phyloP scores from a whole-genome alignment of 2,797 vertebrate genomes.

The Pyrocephalus nanus region DNA sequence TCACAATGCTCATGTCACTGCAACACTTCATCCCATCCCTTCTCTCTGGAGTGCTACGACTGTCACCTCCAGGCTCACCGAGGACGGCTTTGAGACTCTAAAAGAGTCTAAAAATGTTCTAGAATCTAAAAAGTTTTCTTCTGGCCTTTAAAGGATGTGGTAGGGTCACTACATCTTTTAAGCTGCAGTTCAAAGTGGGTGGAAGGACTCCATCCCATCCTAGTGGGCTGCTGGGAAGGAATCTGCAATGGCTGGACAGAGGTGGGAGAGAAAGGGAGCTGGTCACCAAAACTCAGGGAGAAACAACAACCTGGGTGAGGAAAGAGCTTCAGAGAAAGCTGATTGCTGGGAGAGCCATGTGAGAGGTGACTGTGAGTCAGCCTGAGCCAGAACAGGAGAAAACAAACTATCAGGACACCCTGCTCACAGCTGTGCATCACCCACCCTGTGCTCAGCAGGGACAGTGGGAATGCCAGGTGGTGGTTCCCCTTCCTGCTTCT shows the following conservation, averaged over 20 bases:
- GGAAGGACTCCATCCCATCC: background rate
- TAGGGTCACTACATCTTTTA: background rate
- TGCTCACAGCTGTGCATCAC: background rate
- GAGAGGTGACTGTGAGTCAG: background rate
- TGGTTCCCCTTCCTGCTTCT: background rate
- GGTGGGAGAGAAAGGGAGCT: background rate
- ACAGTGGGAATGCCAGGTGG: background rate
- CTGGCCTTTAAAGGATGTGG: background rate
- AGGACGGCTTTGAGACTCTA: background rate
- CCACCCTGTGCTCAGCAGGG: accelerated
- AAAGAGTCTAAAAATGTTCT: background rate
- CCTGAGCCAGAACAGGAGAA: background rate
- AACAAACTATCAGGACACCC: background rate
- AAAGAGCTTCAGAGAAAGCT: background rate
- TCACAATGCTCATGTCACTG: background rate
- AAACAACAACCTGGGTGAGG: background rate
- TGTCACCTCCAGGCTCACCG: background rate
- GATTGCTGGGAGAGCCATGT: background rate
- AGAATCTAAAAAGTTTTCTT: background rate
- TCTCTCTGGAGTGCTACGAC: background rate
- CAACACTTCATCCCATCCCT: background rate
- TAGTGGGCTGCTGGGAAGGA: background rate
- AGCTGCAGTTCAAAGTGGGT: background rate
- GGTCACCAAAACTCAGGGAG: background rate
- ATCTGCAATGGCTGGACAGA: background rate